These are phyloP conservation scores for Drosophila dives DNA, from an alignment of 2,888 invertebrate species.

Conservation along the genomic window DNA sequence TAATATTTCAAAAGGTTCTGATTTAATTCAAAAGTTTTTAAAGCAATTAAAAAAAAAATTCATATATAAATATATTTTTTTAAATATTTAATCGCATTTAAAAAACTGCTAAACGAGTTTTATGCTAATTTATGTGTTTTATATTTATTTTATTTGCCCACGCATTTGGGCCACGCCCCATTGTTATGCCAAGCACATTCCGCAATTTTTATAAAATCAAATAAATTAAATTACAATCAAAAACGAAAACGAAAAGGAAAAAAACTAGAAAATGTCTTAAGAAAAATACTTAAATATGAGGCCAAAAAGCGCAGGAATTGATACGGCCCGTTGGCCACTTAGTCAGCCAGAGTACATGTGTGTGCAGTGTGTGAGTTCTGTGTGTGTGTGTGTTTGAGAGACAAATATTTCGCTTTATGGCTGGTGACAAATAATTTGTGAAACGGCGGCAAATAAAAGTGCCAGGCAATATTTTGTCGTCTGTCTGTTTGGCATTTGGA, in stretches of 20 bases:
- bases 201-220: slow-evolving; percentile 58
- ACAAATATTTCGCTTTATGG: slow-evolving; percentile 70
- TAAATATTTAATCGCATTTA: slow-evolving; percentile 53
- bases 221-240: slow-evolving; percentile 66
- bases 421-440: slow-evolving; percentile 80
- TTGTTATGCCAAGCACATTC: slow-evolving; percentile 39
- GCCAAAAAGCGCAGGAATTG: slow-evolving; percentile 71
- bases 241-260: slow-evolving; percentile 36
- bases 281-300: slow-evolving; percentile 59
- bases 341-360: slow-evolving; percentile 37
- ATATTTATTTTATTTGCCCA: slow-evolving; percentile 31
- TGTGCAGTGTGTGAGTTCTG: slow-evolving; percentile 1
- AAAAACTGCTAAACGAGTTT: slow-evolving; percentile 70
- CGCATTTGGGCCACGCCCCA: slow-evolving; percentile 41
- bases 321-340: slow-evolving; percentile 77
- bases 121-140: slow-evolving; percentile 74
- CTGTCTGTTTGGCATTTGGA: slow-evolving; percentile 59
- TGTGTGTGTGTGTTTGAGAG: slow-evolving; percentile 32
- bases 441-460: slow-evolving; percentile 78
- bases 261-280: slow-evolving; percentile 15
- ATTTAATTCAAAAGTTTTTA: slow-evolving; percentile 1
- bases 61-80: too few relatives aligned
- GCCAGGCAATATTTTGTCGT: slow-evolving; percentile 52
- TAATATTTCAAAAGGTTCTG: background rate
- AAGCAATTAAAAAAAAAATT: slow-evolving; percentile 1